These are phyloP conservation scores for Phocides pigmalion DNA, from an alignment of 1,140 invertebrate species.

Conservation along the genomic window DNA sequence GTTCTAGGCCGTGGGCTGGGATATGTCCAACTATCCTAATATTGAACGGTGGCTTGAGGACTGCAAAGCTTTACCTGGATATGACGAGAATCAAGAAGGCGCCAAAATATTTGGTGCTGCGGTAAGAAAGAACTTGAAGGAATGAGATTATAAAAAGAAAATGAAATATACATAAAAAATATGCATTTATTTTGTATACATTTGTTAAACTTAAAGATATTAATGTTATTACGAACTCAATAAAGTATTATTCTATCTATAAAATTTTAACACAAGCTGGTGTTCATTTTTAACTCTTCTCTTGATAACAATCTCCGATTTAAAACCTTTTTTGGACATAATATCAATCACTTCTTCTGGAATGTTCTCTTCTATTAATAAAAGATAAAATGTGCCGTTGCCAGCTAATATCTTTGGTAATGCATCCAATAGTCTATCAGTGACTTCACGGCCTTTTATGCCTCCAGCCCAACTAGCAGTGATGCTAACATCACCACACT, in stretches of 20 bases:
- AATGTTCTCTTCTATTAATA: constrained; percentile 94
- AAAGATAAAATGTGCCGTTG: constrained; percentile 92
- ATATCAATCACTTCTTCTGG: constrained; percentile 88
- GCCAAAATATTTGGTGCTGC: constrained; percentile 82
- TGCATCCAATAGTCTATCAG: constrained; percentile 89
- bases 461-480: constrained; percentile 94
- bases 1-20: constrained; percentile 87
- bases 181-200: constrained; percentile 44
- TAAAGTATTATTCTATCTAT: constrained; percentile 45
- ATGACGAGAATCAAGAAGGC: constrained; percentile 83
- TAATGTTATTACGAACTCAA: constrained; percentile 25
- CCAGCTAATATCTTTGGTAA: constrained; percentile 88
- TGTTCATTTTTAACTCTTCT: constrained; percentile 90
- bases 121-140: constrained; percentile 83
- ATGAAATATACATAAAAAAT: constrained; percentile 40
- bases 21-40: constrained; percentile 87
- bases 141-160: constrained; percentile 41
- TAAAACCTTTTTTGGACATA: constrained; percentile 85
- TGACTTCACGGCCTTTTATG: constrained; percentile 90
- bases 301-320: constrained; percentile 85
- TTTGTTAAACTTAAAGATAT: constrained; percentile 42
- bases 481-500: constrained; percentile 86
- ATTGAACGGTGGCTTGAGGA: constrained; percentile 86
- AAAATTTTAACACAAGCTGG: constrained; percentile 87
- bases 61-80: constrained; percentile 83